phyloP scores from a whole-genome alignment of 2,113 vertebrate genomes.

The Vidua macroura region DNA sequence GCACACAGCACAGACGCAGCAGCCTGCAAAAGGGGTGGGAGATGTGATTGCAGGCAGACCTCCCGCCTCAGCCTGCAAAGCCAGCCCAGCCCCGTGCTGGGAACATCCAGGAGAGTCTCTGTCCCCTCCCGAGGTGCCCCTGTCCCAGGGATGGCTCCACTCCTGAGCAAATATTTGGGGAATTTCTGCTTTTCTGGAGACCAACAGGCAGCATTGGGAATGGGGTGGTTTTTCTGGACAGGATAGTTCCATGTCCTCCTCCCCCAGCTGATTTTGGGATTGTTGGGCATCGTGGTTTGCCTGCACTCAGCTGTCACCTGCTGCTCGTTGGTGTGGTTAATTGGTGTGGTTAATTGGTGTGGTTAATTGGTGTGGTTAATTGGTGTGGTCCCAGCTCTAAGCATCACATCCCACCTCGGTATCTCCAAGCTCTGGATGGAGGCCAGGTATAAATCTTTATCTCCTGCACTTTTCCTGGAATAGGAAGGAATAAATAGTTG shows the following conservation, averaged over 20 bases:
- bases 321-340: background rate
- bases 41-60: background rate
- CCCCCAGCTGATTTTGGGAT: background rate
- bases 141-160: background rate
- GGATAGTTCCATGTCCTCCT: background rate
- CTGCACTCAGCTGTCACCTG: background rate
- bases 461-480: background rate
- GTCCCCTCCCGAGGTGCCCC: background rate
- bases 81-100: background rate
- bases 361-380: background rate
- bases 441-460: accelerated
- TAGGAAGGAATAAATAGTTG: background rate
- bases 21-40: constrained; percentile 36
- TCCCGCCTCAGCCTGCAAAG: background rate
- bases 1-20: background rate
- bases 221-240: accelerated
- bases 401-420: accelerated
- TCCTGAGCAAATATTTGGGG: background rate
- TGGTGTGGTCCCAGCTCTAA: background rate
- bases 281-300: background rate
- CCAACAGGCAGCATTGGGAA: background rate
- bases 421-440: background rate
- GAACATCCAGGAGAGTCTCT: background rate
- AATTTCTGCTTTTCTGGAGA: background rate
- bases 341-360: background rate